Conservation (phyloP, 2,113 vertebrate species). For the Catharus bicknelli region DNA sequence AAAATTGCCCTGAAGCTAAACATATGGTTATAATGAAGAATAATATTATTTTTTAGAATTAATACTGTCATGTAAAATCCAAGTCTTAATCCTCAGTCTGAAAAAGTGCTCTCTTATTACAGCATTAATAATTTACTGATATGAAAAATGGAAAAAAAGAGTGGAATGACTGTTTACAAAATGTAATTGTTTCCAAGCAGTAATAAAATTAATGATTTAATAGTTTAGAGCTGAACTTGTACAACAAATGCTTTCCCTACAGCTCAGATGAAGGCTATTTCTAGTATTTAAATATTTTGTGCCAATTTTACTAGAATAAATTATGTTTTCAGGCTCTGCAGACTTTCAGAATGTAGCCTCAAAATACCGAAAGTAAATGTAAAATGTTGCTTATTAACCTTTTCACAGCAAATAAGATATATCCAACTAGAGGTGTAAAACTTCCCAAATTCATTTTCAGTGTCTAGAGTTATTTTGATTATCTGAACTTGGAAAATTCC, state of each 20-base stretch:
- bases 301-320: neutral
- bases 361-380: neutral
- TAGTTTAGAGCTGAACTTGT: neutral
- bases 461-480: neutral
- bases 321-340: neutral
- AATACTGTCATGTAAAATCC: slow-evolving; percentile 47
- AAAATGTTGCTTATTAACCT: neutral
- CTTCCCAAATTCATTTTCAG: neutral
- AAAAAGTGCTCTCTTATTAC: neutral
- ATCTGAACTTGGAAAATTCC: neutral
- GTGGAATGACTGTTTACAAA: neutral
- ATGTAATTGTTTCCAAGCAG: neutral
- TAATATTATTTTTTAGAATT: slow-evolving; percentile 44
- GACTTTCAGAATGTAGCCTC: neutral
- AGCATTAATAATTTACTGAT: slow-evolving; percentile 24
- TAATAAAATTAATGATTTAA: slow-evolving; percentile 33
- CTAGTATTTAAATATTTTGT: neutral
- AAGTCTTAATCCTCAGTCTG: slow-evolving; percentile 19
- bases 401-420: neutral
- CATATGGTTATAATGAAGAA: slow-evolving; percentile 49
- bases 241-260: neutral
- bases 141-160: neutral
- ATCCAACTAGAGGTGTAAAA: neutral
- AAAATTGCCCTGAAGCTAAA: slow-evolving; percentile 46
- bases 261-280: neutral